Percentiles rank a stretch among this genome's conserved stretches.
phyloP scores from a whole-genome alignment of 2,888 invertebrate genomes.

The Troilus luridus region DNA sequence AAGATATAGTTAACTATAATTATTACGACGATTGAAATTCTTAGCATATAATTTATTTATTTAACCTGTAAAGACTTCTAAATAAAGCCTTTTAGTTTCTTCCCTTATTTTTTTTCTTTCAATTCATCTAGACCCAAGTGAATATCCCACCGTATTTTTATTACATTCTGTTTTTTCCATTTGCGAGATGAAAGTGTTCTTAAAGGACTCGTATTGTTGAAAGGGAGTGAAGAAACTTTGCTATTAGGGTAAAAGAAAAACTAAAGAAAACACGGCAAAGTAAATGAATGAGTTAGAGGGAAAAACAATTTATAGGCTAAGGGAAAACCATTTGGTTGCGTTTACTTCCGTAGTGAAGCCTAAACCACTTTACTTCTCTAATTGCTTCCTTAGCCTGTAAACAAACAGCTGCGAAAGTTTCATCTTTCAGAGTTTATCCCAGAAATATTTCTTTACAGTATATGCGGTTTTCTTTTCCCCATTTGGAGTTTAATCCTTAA shows the following conservation, averaged over 20 bases:
- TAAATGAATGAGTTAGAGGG: constrained; percentile 43
- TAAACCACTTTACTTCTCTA: constrained; percentile 48
- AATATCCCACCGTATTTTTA: constrained; percentile 10
- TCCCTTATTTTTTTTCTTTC: background rate
- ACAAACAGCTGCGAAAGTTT: constrained; percentile 45
- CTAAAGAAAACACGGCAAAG: constrained; percentile 36
- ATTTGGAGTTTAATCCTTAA: too few species aligned
- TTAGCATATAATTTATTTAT: too few species aligned
- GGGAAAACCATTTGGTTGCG: constrained; percentile 33
- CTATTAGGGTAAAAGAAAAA: constrained; percentile 38
- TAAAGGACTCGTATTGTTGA: background rate
- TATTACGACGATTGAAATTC: too few species aligned
- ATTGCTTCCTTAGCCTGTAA: constrained; percentile 45
- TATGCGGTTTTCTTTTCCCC: background rate
- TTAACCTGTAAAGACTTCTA: too few species aligned
- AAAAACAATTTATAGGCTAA: constrained; percentile 49
- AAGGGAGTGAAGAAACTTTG: constrained; percentile 41
- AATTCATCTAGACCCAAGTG: background rate
- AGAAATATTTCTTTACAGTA: background rate
- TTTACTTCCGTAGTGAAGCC: constrained; percentile 27
- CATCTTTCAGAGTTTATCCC: background rate
- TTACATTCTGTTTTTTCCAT: constrained; percentile 41
- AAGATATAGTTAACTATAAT: too few species aligned
- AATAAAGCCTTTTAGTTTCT: too few species aligned
- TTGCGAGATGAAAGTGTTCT: constrained; percentile 30